These are phyloP conservation scores for Lasiurus cinereus DNA, from an alignment of 2,113 vertebrate genomes.

Conservation along the genomic window DNA sequence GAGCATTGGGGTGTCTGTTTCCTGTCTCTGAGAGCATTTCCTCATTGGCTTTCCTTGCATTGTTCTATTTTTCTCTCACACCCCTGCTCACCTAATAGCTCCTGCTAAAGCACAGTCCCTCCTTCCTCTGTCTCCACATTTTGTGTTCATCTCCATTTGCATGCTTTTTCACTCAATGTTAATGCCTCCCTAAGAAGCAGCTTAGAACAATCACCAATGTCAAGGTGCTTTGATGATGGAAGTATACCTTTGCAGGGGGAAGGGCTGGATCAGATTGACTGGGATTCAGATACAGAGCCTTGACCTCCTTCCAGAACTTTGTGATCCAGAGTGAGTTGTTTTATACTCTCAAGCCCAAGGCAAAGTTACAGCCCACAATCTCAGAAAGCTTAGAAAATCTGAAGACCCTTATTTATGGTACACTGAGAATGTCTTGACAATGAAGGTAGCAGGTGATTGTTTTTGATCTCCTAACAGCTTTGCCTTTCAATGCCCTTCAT, in stretches of 20 bases:
- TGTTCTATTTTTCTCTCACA: not conserved
- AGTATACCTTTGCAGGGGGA: not conserved
- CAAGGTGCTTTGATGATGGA: not conserved
- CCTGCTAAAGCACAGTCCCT: not conserved
- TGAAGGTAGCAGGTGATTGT: constrained; percentile 12
- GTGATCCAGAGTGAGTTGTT: not conserved
- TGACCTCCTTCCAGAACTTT: not conserved
- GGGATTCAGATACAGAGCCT: not conserved
- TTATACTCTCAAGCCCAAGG: not conserved
- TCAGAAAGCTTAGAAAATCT: not conserved
- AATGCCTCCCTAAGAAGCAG: not conserved
- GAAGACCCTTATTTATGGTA: not conserved
- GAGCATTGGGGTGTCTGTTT: not conserved
- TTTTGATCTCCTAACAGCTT: not conserved
- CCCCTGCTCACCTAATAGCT: not conserved
- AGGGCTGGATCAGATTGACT: not conserved
- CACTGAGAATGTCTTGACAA: not conserved
- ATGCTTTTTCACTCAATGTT: not conserved
- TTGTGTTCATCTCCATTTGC: not conserved
- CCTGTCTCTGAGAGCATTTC: not conserved
- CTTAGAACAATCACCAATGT: not conserved
- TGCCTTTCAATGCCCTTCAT: constrained; percentile 79
- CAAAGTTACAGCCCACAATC: not conserved
- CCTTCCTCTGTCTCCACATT: not conserved
- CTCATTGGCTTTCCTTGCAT: not conserved